phyloP scores from a whole-genome alignment of 64 coral and sea anemone genomes.

The Cladopsammia gracilis region DNA sequence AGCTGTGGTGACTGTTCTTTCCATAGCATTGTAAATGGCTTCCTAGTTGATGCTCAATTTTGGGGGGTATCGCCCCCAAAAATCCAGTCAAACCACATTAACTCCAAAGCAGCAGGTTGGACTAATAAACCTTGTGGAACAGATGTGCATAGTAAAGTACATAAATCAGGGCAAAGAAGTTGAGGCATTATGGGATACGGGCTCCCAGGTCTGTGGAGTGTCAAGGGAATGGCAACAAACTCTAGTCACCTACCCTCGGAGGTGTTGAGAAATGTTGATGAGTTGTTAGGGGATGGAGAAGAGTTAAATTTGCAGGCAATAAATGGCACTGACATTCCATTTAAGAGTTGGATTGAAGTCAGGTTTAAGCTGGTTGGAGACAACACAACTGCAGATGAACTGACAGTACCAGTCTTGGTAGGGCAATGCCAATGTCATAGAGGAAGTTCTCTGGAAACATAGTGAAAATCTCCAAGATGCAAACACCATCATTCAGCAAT shows the following conservation, averaged over 20 bases:
- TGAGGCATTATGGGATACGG: conserved; percentile 66
- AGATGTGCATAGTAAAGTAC: conserved; percentile 32
- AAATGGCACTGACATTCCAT: conserved; percentile 69
- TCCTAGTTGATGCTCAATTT: too few species aligned
- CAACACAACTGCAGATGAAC: neutral
- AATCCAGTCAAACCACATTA: too few species aligned
- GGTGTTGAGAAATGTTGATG: conserved; percentile 9
- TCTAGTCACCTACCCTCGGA: conserved; percentile 19
- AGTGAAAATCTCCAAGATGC: neutral
- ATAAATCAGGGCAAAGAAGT: conserved; percentile 39
- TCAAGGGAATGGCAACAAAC: conserved; percentile 39
- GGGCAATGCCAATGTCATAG: conserved; percentile 61
- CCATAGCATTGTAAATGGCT: too few species aligned
- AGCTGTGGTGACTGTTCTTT: too few species aligned
- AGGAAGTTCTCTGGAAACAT: conserved; percentile 11
- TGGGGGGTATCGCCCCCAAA: too few species aligned
- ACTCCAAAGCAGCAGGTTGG: conserved; percentile 39
- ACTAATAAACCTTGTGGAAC: conserved; percentile 56
- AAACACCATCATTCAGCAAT: conserved; percentile 14
- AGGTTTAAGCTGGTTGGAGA: conserved; percentile 25
- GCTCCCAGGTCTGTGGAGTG: conserved; percentile 67
- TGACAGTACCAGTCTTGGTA: conserved; percentile 56
- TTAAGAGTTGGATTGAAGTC: conserved; percentile 33
- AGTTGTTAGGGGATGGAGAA: conserved; percentile 28
- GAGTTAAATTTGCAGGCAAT: conserved; percentile 39